Evolutionary conservation across 92 coral and sea anemone genomes (phyloP), one percentile per base, ranked within the genome.

Genomic region (Palythoa grandis): DNA sequence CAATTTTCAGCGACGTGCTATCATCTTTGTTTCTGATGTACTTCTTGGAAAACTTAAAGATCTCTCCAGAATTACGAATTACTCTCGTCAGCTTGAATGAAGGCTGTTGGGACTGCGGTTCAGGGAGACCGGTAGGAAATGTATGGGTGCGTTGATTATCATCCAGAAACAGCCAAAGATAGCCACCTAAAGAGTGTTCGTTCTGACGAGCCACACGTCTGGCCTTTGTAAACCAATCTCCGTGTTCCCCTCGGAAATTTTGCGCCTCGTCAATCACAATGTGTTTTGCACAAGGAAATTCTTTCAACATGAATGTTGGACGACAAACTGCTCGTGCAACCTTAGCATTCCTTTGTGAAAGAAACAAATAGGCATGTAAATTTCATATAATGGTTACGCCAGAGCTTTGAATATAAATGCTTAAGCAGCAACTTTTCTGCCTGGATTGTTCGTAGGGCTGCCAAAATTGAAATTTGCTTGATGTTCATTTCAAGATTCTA

Each of bases 211-310:
- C 80, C 65, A 78, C 7, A 6, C 15, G 1, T 40, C 25, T 15
- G 8, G 70, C 83, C 57, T 78, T 78, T 5, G 0, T 17, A 38
- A 0, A 78, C 83, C 83, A 78, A 63, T 35, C 29, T 4, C 83
- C 83, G 16, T 78, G 19, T 14, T 57, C 53, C 0, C 0, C 8
- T 63, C 83, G 39, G 53, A 78, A 78, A 58, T 40, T 57, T 20
- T 78, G 83, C 0, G 83, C 83, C 47, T 78, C 83, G n/a, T 78
- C 83, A 1, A 78, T 17, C 15, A 78, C 3, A 19, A 78, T 52
- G 14, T 77, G 82, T 14, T n/a, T 54, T 4, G 54, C 82, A 1
- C 7, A 3, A 2, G 23, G 68, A 56, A 19, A 58, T 2, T 0
- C 0, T 6, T 11, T 73, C 56, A 0, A 1, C 50, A 57, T 58